Evolutionary conservation across 2,797 vertebrate genomes (phyloP).

Genomic region (Periophthalmus magnuspinnatus): DNA sequence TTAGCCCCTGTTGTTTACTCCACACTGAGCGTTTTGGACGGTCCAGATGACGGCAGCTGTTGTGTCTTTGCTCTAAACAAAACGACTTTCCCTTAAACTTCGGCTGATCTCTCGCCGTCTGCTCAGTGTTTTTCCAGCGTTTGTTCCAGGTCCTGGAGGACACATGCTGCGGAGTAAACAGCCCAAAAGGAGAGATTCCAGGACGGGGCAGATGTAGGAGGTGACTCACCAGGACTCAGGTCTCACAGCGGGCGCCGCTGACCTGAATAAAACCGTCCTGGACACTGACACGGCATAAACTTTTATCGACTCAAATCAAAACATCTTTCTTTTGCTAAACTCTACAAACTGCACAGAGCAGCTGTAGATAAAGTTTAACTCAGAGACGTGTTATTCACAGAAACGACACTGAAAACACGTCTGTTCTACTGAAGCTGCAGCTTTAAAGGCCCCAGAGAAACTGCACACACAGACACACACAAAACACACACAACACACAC

Average conservation of each 20-base stretch:
- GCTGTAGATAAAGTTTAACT: neutral
- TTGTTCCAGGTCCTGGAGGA: slow-evolving; percentile 46
- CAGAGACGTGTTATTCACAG: neutral
- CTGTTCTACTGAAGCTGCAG: neutral
- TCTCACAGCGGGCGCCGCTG: slow-evolving; percentile 24
- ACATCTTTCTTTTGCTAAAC: neutral
- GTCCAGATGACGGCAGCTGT: slow-evolving; percentile 48
- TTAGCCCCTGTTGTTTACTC: slow-evolving; percentile 26
- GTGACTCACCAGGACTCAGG: slow-evolving; percentile 50
- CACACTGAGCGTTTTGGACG: slow-evolving; percentile 1
- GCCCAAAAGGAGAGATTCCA: slow-evolving; percentile 51
- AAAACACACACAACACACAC: too few relatives aligned
- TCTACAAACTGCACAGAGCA: neutral
- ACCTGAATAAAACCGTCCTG: slow-evolving; percentile 11
- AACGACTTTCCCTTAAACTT: slow-evolving; percentile 30
- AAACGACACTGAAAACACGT: neutral
- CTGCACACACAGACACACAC: too few relatives aligned
- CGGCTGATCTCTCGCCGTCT: slow-evolving; percentile 39
- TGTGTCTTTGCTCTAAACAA: slow-evolving; percentile 37
- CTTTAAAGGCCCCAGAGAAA: neutral
- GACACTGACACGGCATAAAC: slow-evolving; percentile 5
- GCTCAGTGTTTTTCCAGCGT: slow-evolving; percentile 46
- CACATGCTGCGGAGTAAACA: slow-evolving; percentile 68
- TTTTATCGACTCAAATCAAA: slow-evolving; percentile 12
- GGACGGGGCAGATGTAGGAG: slow-evolving; percentile 53